These are phyloP conservation scores for Yponomeuta evonymella DNA, from an alignment of 2,888 invertebrate genomes.

Conservation along the genomic window DNA sequence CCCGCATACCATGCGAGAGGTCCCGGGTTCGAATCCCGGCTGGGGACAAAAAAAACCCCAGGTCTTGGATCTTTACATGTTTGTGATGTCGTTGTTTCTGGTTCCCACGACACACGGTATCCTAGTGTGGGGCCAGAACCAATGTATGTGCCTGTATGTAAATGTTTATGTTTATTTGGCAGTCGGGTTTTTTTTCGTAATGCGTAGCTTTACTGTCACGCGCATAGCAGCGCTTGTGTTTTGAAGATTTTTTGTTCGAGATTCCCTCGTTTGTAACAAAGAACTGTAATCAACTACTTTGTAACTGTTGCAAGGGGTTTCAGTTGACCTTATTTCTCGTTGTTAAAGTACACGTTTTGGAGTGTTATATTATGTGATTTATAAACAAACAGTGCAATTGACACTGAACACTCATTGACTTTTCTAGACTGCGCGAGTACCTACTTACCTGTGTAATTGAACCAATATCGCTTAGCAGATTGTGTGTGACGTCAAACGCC, in stretches of 20 bases:
- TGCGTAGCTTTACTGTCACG: conserved; percentile 5
- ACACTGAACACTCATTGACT: neutral
- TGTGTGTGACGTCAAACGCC: neutral
- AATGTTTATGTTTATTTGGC: too few relatives aligned
- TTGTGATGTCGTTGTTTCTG: too few relatives aligned
- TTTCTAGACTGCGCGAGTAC: neutral
- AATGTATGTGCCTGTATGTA: too few relatives aligned
- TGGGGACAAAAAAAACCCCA: too few relatives aligned
- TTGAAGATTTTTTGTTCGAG: neutral
- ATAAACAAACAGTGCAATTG: neutral
- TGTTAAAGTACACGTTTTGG: neutral
- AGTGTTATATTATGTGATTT: neutral
- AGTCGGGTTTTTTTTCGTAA: conserved; percentile 7
- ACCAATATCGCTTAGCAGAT: neutral
- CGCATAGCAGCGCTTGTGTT: neutral
- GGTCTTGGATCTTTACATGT: too few relatives aligned
- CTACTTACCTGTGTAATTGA: too few relatives aligned
- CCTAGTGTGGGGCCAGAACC: too few relatives aligned
- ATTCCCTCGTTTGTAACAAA: neutral
- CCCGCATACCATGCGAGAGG: too few relatives aligned
- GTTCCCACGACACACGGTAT: too few relatives aligned
- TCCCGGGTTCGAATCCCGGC: too few relatives aligned
- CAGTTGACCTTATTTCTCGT: neutral
- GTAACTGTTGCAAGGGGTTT: neutral
- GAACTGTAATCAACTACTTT: neutral